phyloP scores from a whole-genome alignment of 2,888 invertebrate species.

The Alcis repandata region DNA sequence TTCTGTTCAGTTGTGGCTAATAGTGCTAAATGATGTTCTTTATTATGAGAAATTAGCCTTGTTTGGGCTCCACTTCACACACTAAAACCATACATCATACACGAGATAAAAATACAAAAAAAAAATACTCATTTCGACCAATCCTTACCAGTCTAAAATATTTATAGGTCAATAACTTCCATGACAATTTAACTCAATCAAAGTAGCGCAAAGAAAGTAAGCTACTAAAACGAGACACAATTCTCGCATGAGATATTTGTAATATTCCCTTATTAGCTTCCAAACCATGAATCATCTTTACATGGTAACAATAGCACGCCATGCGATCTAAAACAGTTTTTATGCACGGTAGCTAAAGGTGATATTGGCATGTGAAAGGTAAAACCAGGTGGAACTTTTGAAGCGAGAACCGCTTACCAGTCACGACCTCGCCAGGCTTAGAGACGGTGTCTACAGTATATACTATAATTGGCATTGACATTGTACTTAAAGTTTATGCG shows the following conservation, averaged over 20 bases:
- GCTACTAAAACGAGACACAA: slow-evolving; percentile 22
- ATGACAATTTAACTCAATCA: neutral
- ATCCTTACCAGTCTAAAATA: no score
- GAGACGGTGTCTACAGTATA: slow-evolving; percentile 55
- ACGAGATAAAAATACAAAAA: no score
- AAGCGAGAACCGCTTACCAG: slow-evolving; percentile 45
- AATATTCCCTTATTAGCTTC: slow-evolving; percentile 44
- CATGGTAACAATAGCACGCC: slow-evolving; percentile 20
- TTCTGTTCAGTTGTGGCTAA: no score
- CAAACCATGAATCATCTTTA: slow-evolving; percentile 45
- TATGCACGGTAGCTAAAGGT: slow-evolving; percentile 29
- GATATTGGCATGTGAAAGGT: slow-evolving; percentile 38
- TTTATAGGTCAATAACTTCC: no score
- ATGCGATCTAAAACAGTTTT: slow-evolving; percentile 26
- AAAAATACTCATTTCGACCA: no score
- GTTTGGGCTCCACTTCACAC: no score
- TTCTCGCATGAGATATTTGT: slow-evolving; percentile 23
- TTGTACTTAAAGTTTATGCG: slow-evolving; percentile 59
- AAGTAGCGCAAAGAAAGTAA: slow-evolving; percentile 20
- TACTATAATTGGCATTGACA: slow-evolving; percentile 66
- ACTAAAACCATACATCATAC: no score
- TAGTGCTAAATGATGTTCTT: no score
- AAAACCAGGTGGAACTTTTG: slow-evolving; percentile 48
- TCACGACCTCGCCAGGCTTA: slow-evolving; percentile 58
- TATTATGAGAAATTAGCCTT: no score